Conservation (phyloP, 2,113 vertebrate species). For the Misgurnus mizolepis region DNA sequence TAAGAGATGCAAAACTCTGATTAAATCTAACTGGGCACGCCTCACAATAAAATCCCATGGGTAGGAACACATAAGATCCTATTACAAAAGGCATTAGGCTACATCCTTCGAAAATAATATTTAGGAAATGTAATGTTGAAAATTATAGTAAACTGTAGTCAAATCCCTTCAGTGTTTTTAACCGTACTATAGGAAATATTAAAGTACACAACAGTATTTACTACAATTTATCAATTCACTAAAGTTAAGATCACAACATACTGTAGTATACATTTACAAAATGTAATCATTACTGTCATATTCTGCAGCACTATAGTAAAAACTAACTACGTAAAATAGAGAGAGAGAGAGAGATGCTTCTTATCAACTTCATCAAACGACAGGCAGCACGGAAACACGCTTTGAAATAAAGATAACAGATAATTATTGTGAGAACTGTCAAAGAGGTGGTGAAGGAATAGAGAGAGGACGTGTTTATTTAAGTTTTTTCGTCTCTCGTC, state of each 20-base stretch:
- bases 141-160: too few species aligned
- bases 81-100: neutral
- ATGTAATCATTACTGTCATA: too few species aligned
- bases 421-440: conserved; percentile 34
- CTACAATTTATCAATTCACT: too few species aligned
- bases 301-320: too few species aligned
- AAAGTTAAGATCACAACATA: too few species aligned
- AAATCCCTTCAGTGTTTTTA: too few species aligned
- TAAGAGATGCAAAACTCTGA: neutral
- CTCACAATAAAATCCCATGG: neutral
- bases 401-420: neutral
- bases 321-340: too few species aligned
- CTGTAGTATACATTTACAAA: too few species aligned
- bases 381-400: neutral
- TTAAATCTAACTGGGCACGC: conserved; percentile 2
- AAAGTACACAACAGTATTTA: too few species aligned
- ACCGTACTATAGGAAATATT: too few species aligned
- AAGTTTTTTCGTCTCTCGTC: conserved; percentile 75
- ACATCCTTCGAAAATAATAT: neutral
- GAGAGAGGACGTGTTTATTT: conserved; percentile 70
- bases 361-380: neutral
- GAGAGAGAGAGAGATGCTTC: neutral
- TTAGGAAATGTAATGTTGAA: too few species aligned
- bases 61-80: conserved; percentile 6
- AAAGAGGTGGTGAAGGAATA: neutral